Evolutionary conservation across 1,140 invertebrate genomes (phyloP).

Genomic region (Dinothrombium tinctorium): DNA sequence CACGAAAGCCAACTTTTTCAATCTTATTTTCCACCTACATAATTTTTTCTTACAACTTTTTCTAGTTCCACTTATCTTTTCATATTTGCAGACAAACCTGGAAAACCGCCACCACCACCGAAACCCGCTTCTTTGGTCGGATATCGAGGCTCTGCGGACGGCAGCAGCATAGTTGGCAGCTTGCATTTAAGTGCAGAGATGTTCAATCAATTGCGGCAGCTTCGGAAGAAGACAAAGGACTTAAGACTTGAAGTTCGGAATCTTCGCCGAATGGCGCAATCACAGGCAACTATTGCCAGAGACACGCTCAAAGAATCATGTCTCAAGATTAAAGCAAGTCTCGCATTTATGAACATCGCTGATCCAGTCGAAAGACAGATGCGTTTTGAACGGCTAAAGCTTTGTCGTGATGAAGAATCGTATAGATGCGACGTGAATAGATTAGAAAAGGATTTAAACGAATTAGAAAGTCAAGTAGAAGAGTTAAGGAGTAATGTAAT

Average conservation of each 20-base stretch:
- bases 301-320: conserved; percentile 49
- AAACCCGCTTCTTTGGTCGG: conserved; percentile 39
- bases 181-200: conserved; percentile 51
- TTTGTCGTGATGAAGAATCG: conserved; percentile 51
- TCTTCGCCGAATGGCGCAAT: conserved; percentile 60
- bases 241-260: conserved; percentile 63
- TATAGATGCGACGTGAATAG: conserved; percentile 73
- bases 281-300: conserved; percentile 64
- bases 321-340: conserved; percentile 12
- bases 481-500: conserved; percentile 80
- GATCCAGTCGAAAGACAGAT: conserved; percentile 24
- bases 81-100: background rate
- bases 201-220: conserved; percentile 51
- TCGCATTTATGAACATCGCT: conserved; percentile 1
- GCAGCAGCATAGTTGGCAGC: conserved; percentile 20
- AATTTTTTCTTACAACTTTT: background rate
- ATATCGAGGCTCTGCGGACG: conserved; percentile 2
- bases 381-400: conserved; percentile 35
- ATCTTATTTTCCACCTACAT: background rate
- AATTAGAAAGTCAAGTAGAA: conserved; percentile 79
- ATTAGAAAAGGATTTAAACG: conserved; percentile 69
- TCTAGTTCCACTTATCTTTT: background rate
- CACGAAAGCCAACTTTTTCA: background rate
- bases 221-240: conserved; percentile 74
- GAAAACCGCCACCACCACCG: conserved; percentile 55